Evolutionary conservation across 2,113 vertebrate genomes (phyloP).

Genomic region (Perognathus longimembris): DNA sequence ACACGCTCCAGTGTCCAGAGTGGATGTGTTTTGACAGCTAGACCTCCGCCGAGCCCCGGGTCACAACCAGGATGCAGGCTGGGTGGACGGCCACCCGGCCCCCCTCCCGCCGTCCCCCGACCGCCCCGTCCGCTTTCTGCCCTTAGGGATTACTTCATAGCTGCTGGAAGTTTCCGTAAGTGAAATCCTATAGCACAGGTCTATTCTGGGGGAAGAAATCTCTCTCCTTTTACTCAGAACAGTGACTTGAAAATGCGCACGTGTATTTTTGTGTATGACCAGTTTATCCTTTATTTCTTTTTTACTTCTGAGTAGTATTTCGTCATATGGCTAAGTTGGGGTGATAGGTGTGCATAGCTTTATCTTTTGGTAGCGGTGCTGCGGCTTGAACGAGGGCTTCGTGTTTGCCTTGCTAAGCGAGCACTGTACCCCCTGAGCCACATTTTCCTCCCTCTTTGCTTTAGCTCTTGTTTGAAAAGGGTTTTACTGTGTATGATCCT

Average conservation of each 20-base stretch:
- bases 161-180: slow-evolving; percentile 15
- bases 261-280: neutral
- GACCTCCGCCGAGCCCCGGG: neutral
- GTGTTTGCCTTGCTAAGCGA: too few species aligned
- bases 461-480: too few species aligned
- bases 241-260: slow-evolving; percentile 35
- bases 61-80: neutral
- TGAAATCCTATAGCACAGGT: neutral
- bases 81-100: too few species aligned
- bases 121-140: neutral
- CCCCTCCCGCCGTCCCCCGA: neutral
- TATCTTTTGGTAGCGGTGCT: too few species aligned
- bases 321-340: neutral
- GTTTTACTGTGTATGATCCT: too few species aligned
- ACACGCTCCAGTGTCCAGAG: neutral
- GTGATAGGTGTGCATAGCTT: too few species aligned
- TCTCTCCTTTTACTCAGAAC: neutral
- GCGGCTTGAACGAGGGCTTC: too few species aligned
- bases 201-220: neutral
- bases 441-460: too few species aligned
- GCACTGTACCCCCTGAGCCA: too few species aligned
- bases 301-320: neutral
- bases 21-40: neutral
- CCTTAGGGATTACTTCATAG: neutral
- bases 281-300: neutral